phyloP scores from a whole-genome alignment of 2,888 invertebrate genomes.

The Synergus gifuensis region DNA sequence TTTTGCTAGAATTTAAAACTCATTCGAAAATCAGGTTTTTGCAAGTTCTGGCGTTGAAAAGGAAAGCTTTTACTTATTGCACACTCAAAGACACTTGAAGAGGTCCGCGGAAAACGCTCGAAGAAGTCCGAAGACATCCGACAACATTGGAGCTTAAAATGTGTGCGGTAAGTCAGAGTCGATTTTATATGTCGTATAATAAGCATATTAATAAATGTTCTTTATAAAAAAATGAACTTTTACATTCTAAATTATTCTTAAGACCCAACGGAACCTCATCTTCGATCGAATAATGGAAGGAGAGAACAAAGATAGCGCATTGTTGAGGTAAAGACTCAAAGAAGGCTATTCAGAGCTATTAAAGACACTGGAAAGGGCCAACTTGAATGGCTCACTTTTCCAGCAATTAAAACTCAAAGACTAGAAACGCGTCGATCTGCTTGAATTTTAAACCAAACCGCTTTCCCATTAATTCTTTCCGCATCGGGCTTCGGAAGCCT shows the following conservation, averaged over 20 bases:
- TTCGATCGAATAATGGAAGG: not conserved
- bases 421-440: conserved; percentile 8
- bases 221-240: too few relatives aligned
- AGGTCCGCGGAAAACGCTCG: too few relatives aligned
- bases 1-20: not conserved
- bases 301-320: not conserved
- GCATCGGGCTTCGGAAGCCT: conserved; percentile 11
- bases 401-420: conserved; percentile 29
- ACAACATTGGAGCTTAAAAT: too few relatives aligned
- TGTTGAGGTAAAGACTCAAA: not conserved
- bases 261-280: not conserved
- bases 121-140: too few relatives aligned
- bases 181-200: too few relatives aligned
- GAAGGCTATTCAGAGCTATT: not conserved
- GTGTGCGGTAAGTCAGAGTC: too few relatives aligned
- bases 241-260: too few relatives aligned
- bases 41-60: not conserved
- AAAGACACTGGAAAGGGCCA: conserved; percentile 7
- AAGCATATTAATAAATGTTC: too few relatives aligned
- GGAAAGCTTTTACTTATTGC: too few relatives aligned
- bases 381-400: conserved; percentile 28
- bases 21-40: not conserved
- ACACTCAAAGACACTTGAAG: too few relatives aligned
- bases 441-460: conserved; percentile 19
- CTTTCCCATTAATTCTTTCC: conserved; percentile 13